Conservation (phyloP, 2,113 vertebrate species). For the Cnemophilus loriae region DNA sequence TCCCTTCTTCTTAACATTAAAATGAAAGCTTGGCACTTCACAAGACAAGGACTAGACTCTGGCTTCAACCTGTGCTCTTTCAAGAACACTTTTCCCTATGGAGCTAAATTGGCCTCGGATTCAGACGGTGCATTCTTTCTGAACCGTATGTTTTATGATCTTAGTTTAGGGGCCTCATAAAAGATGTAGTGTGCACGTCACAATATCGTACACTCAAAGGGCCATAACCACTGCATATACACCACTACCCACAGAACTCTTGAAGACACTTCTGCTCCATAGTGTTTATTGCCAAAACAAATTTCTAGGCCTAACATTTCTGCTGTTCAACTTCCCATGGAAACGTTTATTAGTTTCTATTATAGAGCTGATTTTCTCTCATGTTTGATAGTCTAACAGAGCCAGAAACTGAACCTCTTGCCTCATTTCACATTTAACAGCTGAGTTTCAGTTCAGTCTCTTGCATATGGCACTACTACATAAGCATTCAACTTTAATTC, state of each 20-base stretch:
- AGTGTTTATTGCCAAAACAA: constrained; percentile 39
- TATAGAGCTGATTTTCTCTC: neutral
- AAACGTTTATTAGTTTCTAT: constrained; percentile 16
- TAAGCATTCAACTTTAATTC: neutral
- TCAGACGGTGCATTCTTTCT: constrained; percentile 36
- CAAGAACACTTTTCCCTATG: neutral
- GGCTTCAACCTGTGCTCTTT: constrained; percentile 30
- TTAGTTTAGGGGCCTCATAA: constrained; percentile 36
- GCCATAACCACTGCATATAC: constrained; percentile 2
- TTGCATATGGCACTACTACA: neutral
- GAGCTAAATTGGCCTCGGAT: neutral
- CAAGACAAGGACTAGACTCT: neutral
- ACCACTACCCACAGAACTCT: neutral
- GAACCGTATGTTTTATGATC: neutral
- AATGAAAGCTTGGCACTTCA: constrained; percentile 7
- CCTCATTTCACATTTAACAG: neutral
- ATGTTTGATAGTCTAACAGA: neutral
- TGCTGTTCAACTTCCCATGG: constrained; percentile 20
- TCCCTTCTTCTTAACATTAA: neutral
- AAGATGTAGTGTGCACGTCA: constrained; percentile 14
- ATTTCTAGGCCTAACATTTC: constrained; percentile 3
- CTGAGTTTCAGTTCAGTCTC: neutral
- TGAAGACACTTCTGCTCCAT: neutral
- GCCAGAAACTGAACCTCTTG: neutral
- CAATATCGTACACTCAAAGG: neutral